These are phyloP conservation scores for Bujurquina vittata DNA, from an alignment of 2,113 vertebrate genomes.

Conservation along the genomic window DNA sequence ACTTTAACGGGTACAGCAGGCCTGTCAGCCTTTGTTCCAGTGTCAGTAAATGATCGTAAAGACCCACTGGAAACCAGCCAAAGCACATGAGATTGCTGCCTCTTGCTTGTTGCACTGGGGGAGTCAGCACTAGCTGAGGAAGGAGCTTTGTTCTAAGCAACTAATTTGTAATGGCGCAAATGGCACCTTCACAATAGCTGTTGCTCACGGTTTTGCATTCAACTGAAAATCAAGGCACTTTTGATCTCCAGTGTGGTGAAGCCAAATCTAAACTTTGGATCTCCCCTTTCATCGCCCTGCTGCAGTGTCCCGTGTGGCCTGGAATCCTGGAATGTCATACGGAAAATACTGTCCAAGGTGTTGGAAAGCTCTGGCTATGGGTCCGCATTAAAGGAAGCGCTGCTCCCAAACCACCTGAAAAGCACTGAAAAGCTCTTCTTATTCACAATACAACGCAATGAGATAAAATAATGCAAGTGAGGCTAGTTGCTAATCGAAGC, in stretches of 20 bases:
- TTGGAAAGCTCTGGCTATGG: neutral
- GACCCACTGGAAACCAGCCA: neutral
- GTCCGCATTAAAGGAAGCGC: neutral
- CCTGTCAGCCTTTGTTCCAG: neutral
- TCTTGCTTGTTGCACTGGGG: neutral
- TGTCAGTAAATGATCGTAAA: neutral
- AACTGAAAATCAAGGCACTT: neutral
- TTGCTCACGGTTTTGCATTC: neutral
- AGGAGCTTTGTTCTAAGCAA: neutral
- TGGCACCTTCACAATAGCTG: neutral
- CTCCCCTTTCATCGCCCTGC: neutral
- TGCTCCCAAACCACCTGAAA: neutral
- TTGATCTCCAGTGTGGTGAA: neutral
- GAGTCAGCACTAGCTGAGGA: neutral
- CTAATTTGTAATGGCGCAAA: neutral
- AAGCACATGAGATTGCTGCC: neutral
- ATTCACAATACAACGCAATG: neutral
- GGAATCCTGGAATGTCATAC: conserved; percentile 5
- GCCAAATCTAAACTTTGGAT: conserved; percentile 4
- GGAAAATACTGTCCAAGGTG: neutral
- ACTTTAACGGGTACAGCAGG: neutral
- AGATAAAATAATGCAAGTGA: neutral
- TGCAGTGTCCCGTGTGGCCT: neutral
- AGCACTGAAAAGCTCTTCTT: neutral
- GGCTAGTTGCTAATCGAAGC: neutral